Conservation (phyloP, 2,113 vertebrate genomes). For the Sylvilagus bachmani region DNA sequence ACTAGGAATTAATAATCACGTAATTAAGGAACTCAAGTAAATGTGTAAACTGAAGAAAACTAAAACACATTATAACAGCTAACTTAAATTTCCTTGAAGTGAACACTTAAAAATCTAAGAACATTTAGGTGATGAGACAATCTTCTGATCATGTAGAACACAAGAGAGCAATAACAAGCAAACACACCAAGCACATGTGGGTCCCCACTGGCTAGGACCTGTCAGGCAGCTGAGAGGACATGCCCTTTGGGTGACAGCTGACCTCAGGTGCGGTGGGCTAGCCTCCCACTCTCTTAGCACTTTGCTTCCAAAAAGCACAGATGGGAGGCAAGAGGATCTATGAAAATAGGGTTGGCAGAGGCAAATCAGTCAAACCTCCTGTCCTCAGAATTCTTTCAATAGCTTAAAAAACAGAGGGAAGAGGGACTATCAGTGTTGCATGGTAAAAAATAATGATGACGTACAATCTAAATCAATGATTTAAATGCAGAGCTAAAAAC, state of each 20-base stretch:
- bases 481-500: background rate
- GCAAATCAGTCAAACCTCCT: background rate
- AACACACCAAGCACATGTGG: background rate
- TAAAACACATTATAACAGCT: background rate
- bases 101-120: slow-evolving; percentile 8
- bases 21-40: slow-evolving; percentile 22
- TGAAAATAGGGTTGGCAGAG: background rate
- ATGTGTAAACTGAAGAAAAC: background rate
- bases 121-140: background rate
- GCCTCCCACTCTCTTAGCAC: background rate
- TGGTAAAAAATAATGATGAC: background rate
- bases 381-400: background rate
- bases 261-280: background rate
- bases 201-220: background rate
- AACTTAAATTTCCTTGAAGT: background rate
- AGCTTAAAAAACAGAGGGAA: background rate
- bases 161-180: background rate
- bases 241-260: background rate
- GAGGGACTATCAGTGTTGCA: background rate
- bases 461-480: background rate
- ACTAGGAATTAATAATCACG: background rate
- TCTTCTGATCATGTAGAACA: background rate
- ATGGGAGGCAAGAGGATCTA: background rate
- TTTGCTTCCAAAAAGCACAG: background rate
- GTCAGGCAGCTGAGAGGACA: background rate